A percentile compares a stretch with the other conserved stretches of the same genome.
Conservation (phyloP, 1,140 invertebrate genomes). For the Drosophila ohnishii region DNA sequence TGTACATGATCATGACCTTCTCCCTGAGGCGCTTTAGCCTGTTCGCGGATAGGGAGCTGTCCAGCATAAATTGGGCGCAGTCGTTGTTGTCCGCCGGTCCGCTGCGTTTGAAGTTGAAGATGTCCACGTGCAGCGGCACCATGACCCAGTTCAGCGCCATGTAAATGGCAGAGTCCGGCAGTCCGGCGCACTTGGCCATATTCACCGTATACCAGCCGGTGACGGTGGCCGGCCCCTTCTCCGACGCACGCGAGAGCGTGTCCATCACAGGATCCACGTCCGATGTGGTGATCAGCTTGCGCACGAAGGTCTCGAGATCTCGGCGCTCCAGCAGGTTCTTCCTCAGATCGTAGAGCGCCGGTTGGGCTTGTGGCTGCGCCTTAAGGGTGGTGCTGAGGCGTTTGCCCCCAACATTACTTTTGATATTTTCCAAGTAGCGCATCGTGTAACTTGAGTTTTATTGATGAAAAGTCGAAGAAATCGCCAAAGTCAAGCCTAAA, state of each 20-base stretch:
- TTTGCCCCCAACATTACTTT: neutral
- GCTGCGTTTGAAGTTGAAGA: conserved; percentile 44
- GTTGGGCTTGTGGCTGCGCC: neutral
- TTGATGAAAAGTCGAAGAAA: neutral
- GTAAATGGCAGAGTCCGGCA: conserved; percentile 25
- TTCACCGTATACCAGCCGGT: conserved; percentile 49
- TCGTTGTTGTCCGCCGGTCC: neutral
- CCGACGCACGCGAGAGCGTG: conserved; percentile 6
- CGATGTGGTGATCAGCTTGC: neutral
- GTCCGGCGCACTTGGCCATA: conserved; percentile 22
- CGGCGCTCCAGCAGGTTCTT: conserved; percentile 14
- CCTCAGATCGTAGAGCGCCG: neutral
- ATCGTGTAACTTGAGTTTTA: neutral
- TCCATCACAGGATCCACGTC: conserved; percentile 13
- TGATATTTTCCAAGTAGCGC: neutral
- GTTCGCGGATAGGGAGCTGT: conserved; percentile 45
- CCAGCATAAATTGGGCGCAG: conserved; percentile 29
- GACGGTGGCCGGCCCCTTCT: conserved; percentile 10
- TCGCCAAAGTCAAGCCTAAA: neutral
- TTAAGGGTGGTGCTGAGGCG: conserved; percentile 3
- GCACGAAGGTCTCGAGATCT: neutral
- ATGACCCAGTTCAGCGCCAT: conserved; percentile 43
- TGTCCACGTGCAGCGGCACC: conserved; percentile 23
- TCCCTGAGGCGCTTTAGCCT: conserved; percentile 33
- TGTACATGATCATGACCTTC: conserved; percentile 18